Evolutionary conservation across 2,797 vertebrate species (phyloP).

Genomic region (Sebastes jordani): DNA sequence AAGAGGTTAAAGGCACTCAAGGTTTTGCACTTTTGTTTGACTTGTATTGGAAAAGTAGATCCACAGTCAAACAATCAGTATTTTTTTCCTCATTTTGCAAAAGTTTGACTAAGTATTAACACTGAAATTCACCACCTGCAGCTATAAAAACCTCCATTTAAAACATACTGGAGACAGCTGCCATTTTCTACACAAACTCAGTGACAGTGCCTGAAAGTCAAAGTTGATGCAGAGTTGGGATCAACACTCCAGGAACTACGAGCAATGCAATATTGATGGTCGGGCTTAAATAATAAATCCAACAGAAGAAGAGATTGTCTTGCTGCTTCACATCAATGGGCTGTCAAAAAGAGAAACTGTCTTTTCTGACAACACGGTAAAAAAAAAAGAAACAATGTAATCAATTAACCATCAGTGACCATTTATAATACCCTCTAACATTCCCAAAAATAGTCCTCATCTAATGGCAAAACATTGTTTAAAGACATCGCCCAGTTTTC

Average conservation of each 20-base stretch:
- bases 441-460: slow-evolving; percentile 5
- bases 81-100: not conserved
- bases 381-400: slow-evolving; percentile 4
- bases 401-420: slow-evolving; percentile 24
- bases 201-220: slow-evolving; percentile 43
- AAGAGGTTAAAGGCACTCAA: not conserved
- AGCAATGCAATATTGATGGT: slow-evolving; percentile 61
- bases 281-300: slow-evolving; percentile 62
- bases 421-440: not conserved
- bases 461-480: slow-evolving; percentile 16
- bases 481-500: slow-evolving; percentile 13
- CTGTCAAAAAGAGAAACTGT: not conserved
- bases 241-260: slow-evolving; percentile 38
- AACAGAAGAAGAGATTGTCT: slow-evolving; percentile 37
- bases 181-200: slow-evolving; percentile 2
- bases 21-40: not conserved
- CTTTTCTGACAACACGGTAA: not conserved
- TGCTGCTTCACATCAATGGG: slow-evolving; percentile 6
- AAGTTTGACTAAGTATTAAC: not conserved
- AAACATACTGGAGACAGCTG: not conserved
- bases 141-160: not conserved
- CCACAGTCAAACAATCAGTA: not conserved
- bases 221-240: slow-evolving; percentile 34
- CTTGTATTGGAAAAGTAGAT: not conserved
- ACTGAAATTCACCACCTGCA: not conserved